These are phyloP conservation scores for Eumacrocentrus americanus DNA, from an alignment of 2,888 invertebrate genomes.

Conservation along the genomic window DNA sequence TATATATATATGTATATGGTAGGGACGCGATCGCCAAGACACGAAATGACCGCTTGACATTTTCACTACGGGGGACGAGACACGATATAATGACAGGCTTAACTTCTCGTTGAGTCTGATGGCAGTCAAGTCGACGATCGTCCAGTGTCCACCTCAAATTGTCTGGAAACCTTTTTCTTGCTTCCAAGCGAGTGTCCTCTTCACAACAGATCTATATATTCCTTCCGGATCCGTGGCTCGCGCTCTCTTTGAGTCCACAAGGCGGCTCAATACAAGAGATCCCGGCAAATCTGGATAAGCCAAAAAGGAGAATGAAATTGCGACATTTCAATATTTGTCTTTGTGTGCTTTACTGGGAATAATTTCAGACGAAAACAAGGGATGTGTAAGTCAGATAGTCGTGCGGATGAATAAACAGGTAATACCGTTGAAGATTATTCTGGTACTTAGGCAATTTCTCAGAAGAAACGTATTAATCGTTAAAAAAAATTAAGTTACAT, in stretches of 20 bases:
- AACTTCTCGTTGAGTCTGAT: slow-evolving; percentile 44
- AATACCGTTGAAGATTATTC: background rate
- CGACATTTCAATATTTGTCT: background rate
- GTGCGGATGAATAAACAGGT: slow-evolving; percentile 11
- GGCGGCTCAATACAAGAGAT: background rate
- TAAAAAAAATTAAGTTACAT: background rate
- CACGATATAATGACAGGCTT: slow-evolving; percentile 58
- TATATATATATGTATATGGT: background rate
- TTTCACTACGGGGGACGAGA: slow-evolving; percentile 54
- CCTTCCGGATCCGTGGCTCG: slow-evolving; percentile 13
- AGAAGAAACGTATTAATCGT: background rate
- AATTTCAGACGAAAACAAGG: slow-evolving; percentile 12
- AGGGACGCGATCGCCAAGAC: background rate
- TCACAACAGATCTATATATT: slow-evolving; percentile 8
- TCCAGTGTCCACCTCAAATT: slow-evolving; percentile 51
- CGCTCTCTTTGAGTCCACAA: background rate
- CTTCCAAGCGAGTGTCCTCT: background rate
- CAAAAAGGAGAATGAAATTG: background rate
- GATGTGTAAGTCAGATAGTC: slow-evolving; percentile 4
- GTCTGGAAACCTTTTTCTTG: slow-evolving; percentile 47
- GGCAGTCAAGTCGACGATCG: slow-evolving; percentile 23
- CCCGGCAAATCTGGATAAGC: slow-evolving; percentile 25
- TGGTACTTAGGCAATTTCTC: background rate
- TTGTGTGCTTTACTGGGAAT: background rate
- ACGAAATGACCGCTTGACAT: slow-evolving; percentile 53